Conservation (phyloP, 2,888 invertebrate genomes). For the Synanthedon andrenaeformis region DNA sequence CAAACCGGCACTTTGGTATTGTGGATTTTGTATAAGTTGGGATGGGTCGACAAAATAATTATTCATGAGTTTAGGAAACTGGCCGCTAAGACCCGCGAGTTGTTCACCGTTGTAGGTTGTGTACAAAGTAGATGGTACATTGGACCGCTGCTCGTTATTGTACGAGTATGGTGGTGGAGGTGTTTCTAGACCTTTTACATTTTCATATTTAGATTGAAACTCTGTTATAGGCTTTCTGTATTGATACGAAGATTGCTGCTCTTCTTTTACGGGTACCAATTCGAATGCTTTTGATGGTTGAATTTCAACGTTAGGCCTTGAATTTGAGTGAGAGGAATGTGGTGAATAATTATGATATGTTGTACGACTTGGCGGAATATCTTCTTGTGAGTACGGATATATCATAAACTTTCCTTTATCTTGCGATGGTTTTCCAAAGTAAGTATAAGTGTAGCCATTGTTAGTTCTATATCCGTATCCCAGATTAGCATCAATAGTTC, state of each 20-base stretch:
- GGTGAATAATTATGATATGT: slow-evolving; percentile 15
- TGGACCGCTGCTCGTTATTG: slow-evolving; percentile 1
- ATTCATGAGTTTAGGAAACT: slow-evolving; percentile 59
- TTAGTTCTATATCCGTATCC: slow-evolving; percentile 76
- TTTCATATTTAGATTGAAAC: slow-evolving; percentile 32
- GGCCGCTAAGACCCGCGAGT: slow-evolving; percentile 50
- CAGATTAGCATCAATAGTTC: slow-evolving; percentile 79
- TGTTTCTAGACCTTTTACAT: slow-evolving; percentile 25
- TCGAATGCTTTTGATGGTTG: slow-evolving; percentile 71
- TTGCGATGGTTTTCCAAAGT: slow-evolving; percentile 55
- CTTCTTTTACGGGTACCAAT: slow-evolving; percentile 45
- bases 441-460: slow-evolving; percentile 59
- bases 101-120: slow-evolving; percentile 61
- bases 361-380: slow-evolving; percentile 54
- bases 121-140: slow-evolving; percentile 40
- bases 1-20: slow-evolving; percentile 62
- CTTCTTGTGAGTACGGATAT: slow-evolving; percentile 78
- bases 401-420: slow-evolving; percentile 72
- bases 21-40: slow-evolving; percentile 52
- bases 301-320: slow-evolving; percentile 59
- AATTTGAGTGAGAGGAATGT: slow-evolving; percentile 19
- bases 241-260: slow-evolving; percentile 33
- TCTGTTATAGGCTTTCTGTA: slow-evolving; percentile 39
- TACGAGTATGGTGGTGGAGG: slow-evolving; percentile 22
- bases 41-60: slow-evolving; percentile 58